Conservation (phyloP, 1,140 invertebrate species). For the Diachasmimorpha longicaudata region DNA sequence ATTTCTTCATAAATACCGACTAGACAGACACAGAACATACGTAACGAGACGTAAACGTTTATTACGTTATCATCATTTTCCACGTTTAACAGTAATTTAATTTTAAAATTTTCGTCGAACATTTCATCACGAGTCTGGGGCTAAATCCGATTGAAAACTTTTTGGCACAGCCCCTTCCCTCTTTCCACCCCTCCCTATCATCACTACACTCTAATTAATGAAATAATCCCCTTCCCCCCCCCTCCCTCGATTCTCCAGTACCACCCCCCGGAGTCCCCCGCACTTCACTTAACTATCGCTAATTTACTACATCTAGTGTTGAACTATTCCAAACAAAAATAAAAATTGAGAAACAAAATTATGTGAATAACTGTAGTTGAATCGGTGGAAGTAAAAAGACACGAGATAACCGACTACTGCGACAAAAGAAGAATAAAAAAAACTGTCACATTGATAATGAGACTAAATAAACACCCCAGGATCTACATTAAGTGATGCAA, state of each 20-base stretch:
- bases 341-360: background rate
- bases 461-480: background rate
- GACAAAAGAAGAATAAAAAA: background rate
- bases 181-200: background rate
- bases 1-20: background rate
- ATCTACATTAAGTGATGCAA: background rate
- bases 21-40: background rate
- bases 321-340: background rate
- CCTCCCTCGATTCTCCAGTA: background rate
- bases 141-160: constrained; percentile 8
- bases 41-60: constrained; percentile 1
- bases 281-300: constrained; percentile 2
- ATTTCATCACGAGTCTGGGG: background rate
- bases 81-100: constrained; percentile 2
- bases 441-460: background rate
- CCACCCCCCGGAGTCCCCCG: background rate
- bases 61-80: constrained; percentile 6
- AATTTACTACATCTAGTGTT: constrained; percentile 1
- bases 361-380: background rate
- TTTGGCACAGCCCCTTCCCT: background rate
- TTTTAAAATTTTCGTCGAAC: constrained; percentile 10
- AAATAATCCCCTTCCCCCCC: background rate
- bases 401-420: background rate
- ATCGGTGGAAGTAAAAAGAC: background rate
- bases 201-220: constrained; percentile 1